These are phyloP conservation scores for Mionectes olivaceus DNA, from an alignment of 2,797 vertebrate genomes.

Conservation along the genomic window DNA sequence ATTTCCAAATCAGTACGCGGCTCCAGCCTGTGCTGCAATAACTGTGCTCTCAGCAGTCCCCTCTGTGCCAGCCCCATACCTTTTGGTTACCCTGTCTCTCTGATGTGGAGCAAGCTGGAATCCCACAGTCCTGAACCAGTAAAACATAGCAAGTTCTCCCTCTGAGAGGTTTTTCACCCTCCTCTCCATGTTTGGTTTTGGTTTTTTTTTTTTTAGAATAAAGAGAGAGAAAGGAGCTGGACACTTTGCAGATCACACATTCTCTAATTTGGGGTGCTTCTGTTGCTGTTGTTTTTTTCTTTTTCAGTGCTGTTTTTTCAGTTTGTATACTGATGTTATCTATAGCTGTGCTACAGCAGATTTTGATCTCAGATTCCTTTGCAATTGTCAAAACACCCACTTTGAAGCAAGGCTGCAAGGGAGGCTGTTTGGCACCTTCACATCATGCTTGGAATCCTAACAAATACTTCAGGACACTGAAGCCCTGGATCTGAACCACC, in stretches of 20 bases:
- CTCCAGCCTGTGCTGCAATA: accelerated
- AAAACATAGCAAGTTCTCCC: background rate
- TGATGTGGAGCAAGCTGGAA: background rate
- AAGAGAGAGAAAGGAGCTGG: background rate
- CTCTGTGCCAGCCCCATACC: background rate
- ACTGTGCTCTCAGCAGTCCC: background rate
- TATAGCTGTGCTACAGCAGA: background rate
- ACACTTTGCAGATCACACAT: background rate
- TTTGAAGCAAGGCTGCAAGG: background rate
- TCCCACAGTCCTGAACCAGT: background rate
- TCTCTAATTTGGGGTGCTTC: background rate
- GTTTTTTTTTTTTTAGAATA: too few species aligned
- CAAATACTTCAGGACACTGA: background rate
- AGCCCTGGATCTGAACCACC: background rate
- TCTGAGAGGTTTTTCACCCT: background rate
- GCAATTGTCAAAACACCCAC: background rate
- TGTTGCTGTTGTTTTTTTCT: background rate
- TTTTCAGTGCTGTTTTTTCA: background rate
- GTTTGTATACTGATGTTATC: background rate
- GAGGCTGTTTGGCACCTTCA: background rate
- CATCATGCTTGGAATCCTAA: background rate
- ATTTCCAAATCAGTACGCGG: background rate
- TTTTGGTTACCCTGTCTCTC: too few species aligned
- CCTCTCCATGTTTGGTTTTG: too few species aligned
- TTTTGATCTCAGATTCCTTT: background rate